Base-by-base conservation (phyloP, 2,113 vertebrate genomes). In the Lasiurus borealis region DNA sequence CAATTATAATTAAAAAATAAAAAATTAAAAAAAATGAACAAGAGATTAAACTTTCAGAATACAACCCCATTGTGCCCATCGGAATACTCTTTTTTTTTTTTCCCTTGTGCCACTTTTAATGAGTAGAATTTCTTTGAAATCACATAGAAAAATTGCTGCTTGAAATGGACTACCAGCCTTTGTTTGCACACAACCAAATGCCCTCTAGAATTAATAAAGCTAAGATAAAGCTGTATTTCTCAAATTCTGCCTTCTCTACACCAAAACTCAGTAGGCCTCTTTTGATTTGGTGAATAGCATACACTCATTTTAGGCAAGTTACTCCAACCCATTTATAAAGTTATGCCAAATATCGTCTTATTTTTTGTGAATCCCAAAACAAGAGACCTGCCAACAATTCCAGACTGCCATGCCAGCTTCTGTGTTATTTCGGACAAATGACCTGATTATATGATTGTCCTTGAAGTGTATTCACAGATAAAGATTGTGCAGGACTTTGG, bases 41-140 rank as follows among this genome's bases (percentile, higher is more conserved):
- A 54, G 15, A 75, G 12, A 46, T 80, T 73, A 36, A 36, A 69
- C 27, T 88, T 92, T 87, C 18, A 91, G 66, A 90, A 73, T n/a
- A n/a, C 16, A 66, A 62, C 4, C 13, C n/a, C 14, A 14, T 18
- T 50, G 0, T 29, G 34, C 18, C 3, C 5, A 44, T 82, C 66
- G 9, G 36, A 83, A 85, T 29, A 90, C 8, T 89, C n/a, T 71
- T 69, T 3, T 40, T 40, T 40, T 40, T 40, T 40, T 40, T 40
- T 59, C 34, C 59, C 10, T n/a, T 34, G 5, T 8, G 18, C 1
- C 1, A 21, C 52, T 34, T 40, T 83, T 80, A 78, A 62, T 80
- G 34, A n/a, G 10, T 50, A 16, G 18, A 76, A 77, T 48, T 48
- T 85, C 25, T 40, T 85, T 57, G 31, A 40, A 96, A 82, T 68